Base-by-base conservation (phyloP, 1,140 invertebrate species). In the Drosophila dunni region DNA sequence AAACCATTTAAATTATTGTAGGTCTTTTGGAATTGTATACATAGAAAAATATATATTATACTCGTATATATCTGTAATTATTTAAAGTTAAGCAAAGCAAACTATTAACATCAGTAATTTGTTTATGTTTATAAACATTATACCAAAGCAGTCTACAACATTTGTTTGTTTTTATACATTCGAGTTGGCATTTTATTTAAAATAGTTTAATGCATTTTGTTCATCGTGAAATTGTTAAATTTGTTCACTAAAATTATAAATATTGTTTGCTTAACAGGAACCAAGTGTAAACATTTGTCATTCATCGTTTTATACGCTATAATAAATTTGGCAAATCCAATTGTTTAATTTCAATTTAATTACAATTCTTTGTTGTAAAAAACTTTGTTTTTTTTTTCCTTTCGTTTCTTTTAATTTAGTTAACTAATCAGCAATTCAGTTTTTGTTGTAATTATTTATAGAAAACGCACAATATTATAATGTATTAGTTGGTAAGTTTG, bases 321-420 rank as follows among this genome's bases (percentile, higher is more conserved):
- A 66, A 88, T 76, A 88, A 88, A 89, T 88, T 88, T 88, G 83
- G 84, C 83, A 66, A 72, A 65, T 48, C 67, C 58, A 69, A 42
- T 48, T 56, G 44, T 38, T 65, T 2, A 20, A 20, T 20, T 20
- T 63, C 40, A 56, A 72, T 72, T 51, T 70, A 61, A 70, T 66
- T 79, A 65, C 44, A 46, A 62, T 75, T 33, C 42, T 51, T 45
- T 67, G 62, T 51, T 64, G 65, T 73, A 73, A 60, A 67, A 73
- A 60, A 61, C 68, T 79, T 42, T 33, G 4, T 42, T 51, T 46
- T 38, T 17, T 67, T 56, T 20, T 20, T n/a, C n/a, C n/a, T 65
- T 79, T 42, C 20, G 4, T 40, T 51, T 46, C 53, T 79, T 72
- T 57, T 17, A 53, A 57, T 75, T 75, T 70, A 72, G 56, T 67